A percentile compares a stretch with the other conserved stretches of the same genome.
Evolutionary conservation across 2,888 invertebrate genomes (phyloP).

Genomic region (Cistogaster globosa): DNA sequence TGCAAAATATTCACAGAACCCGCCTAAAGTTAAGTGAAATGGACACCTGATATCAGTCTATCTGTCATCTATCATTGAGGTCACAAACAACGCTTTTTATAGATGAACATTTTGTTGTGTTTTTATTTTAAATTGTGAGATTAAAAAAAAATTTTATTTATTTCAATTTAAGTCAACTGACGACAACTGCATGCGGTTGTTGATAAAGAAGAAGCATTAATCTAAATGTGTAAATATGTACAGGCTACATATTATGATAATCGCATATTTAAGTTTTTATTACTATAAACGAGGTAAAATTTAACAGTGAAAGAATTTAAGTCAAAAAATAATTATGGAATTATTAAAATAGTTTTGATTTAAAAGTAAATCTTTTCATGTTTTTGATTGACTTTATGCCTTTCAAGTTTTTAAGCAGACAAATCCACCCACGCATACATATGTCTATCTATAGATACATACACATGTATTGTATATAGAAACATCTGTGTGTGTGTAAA

Average conservation of each 20-base stretch:
- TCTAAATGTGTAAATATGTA: no score
- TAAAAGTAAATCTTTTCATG: no score
- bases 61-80: constrained; percentile 42
- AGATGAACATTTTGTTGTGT: not conserved
- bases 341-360: no score
- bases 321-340: not conserved
- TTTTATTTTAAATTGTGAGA: constrained; percentile 1
- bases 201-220: constrained; percentile 51
- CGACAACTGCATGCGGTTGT: constrained; percentile 17
- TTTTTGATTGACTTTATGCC: not conserved
- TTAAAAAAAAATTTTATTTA: constrained; percentile 45
- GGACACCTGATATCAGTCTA: constrained; percentile 41
- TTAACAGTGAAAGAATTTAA: not conserved
- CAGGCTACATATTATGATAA: no score
- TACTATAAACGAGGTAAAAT: not conserved
- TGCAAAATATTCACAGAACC: no score
- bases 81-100: constrained; percentile 34
- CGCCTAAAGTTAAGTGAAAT: not conserved
- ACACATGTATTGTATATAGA: no score
- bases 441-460: not conserved
- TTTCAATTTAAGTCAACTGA: constrained; percentile 41
- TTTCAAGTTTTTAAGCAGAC: not conserved
- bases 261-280: no score
- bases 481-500: not conserved
- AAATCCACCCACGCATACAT: constrained; percentile 1